Evolutionary conservation across 2,797 vertebrate genomes (phyloP).

Genomic region (Bucorvus abyssinicus): DNA sequence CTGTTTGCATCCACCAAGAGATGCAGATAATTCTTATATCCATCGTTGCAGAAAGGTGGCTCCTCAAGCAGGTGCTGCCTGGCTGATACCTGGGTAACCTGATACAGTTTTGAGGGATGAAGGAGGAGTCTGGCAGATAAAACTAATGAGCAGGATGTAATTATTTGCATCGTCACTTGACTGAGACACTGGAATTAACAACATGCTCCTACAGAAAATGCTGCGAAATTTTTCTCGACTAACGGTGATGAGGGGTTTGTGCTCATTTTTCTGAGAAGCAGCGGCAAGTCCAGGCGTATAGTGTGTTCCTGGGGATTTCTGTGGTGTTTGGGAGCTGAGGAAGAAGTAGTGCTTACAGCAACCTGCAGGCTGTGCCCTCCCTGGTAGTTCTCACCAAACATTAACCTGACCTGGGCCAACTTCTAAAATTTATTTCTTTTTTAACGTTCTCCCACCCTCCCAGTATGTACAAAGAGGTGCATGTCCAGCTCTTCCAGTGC

Average conservation of each 20-base stretch:
- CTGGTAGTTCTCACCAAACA: neutral
- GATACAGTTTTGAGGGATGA: neutral
- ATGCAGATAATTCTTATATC: neutral
- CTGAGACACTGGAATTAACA: neutral
- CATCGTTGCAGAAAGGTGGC: rapidly evolving
- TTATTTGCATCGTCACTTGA: neutral
- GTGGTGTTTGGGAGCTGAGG: neutral
- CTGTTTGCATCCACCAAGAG: neutral
- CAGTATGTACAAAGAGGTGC: rapidly evolving
- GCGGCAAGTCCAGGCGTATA: neutral
- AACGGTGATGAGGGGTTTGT: conserved; percentile 4
- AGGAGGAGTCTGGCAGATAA: neutral
- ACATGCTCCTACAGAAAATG: neutral
- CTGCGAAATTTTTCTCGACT: neutral
- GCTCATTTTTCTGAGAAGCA: neutral
- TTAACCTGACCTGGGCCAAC: conserved; percentile 1
- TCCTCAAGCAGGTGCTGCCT: neutral
- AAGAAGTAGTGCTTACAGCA: neutral
- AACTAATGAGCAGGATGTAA: neutral
- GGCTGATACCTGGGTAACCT: neutral
- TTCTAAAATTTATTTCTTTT: neutral
- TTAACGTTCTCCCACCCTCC: neutral
- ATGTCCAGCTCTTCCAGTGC: neutral
- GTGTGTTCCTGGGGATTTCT: neutral
- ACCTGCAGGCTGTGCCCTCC: neutral